A percentile compares a stretch with the other conserved stretches of the same genome.
Evolutionary conservation across 2,113 vertebrate species (phyloP).

Genomic region (Eira barbara): DNA sequence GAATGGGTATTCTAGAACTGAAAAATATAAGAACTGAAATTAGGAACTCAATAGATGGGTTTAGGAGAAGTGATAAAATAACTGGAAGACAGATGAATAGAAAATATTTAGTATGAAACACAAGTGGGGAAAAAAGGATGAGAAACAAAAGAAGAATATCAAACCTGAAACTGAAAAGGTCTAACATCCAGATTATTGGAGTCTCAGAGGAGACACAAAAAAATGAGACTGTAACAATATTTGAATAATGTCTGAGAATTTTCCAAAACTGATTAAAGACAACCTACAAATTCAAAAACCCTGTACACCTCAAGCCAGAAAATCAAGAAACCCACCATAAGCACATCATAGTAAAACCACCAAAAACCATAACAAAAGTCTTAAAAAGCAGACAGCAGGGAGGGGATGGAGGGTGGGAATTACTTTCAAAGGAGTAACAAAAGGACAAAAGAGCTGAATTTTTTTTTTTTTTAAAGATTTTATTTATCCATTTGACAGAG

Average conservation of each 20-base stretch:
- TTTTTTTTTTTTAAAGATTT: no score
- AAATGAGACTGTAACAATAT: not conserved
- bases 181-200: not conserved
- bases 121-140: not conserved
- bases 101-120: not conserved
- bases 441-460: not conserved
- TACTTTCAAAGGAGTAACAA: not conserved
- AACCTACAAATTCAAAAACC: not conserved
- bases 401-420: no score
- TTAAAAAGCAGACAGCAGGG: not conserved
- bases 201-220: not conserved
- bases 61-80: not conserved
- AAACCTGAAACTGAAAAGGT: not conserved
- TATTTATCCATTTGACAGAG: no score
- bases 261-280: slow-evolving; percentile 5
- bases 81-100: not conserved
- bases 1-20: not conserved
- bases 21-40: not conserved
- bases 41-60: not conserved
- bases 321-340: not conserved
- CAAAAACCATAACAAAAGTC: not conserved
- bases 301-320: not conserved
- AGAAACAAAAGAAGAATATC: not conserved
- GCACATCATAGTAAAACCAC: not conserved
- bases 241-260: not conserved